Base-by-base conservation (phyloP, 2,113 vertebrate species). In the Malurus cyaneus region DNA sequence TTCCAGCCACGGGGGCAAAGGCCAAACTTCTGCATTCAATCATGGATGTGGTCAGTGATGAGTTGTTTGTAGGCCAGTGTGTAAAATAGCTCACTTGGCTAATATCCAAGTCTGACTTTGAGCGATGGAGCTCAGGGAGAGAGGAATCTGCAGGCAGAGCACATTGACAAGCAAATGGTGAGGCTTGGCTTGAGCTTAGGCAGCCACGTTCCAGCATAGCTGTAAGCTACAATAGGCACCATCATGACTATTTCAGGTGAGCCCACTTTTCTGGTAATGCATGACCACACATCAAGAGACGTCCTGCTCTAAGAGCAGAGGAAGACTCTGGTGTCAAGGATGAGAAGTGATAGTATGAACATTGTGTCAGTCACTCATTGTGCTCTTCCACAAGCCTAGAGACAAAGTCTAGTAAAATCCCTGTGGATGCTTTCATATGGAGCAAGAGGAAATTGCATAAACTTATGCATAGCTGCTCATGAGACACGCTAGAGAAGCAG, bases 361-460 rank as follows among this genome's bases (percentile, higher is more conserved):
- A 14, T 14, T 46, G 10, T 77, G 12, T 86, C 76, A 57, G 36
- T 73, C 50, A 91, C 3, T 1, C 53, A 34, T 32, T 31, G 62
- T 66, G 47, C 62, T 73, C 21, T 90, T 71, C 61, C 84, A n/a
- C 72, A 88, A 89, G 83, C 28, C 57, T 57, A 52, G 47, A 31
- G 61, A 49, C 52, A 81, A 92, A 14, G 20, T 47, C 29, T 62
- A 71, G 41, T 12, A n/a, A 89, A 94, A 69, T 83, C 56, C 26
- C 60, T 49, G 20, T 69, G 49, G 25, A 86, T 85, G 18, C 69
- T 95, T 65, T 84, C 29, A 18, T 39, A 56, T 34, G 32, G 69
- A 93, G 86, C 53, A 91, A 92, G 69, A 91, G 64, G 64, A 95
- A 86, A 84, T 78, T 88, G 69, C 41, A 6, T 18, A 83, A 88